Evolutionary conservation across 2,888 invertebrate genomes (phyloP).

Genomic region (Microctonus aethiopoides): DNA sequence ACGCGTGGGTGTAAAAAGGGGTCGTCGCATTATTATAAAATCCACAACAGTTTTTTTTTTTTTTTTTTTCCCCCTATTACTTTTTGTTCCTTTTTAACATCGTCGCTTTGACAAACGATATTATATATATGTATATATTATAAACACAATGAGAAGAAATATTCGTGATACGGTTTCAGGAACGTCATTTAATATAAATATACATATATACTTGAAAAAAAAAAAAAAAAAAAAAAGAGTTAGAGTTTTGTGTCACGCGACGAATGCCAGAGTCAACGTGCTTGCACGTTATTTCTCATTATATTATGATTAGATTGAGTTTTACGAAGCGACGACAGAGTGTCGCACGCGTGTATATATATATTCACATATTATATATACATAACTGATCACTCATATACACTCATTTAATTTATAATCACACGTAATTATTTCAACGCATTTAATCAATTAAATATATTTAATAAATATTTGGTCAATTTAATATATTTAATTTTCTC

Average conservation of each 20-base stretch:
- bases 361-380: background rate
- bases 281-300: constrained; percentile 44
- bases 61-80: no score
- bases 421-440: constrained; percentile 5
- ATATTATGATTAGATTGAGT: constrained; percentile 43
- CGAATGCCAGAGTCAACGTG: constrained; percentile 24
- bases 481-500: no score
- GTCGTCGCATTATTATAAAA: constrained; percentile 9
- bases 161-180: constrained; percentile 44
- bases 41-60: no score
- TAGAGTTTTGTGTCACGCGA: constrained; percentile 56
- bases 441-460: background rate
- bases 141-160: no score
- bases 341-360: background rate
- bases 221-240: constrained; percentile 57
- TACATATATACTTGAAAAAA: background rate
- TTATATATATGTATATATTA: constrained; percentile 49
- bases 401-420: constrained; percentile 21
- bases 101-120: constrained; percentile 39
- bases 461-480: no score
- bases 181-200: constrained; percentile 39
- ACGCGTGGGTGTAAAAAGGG: background rate
- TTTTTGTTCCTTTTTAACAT: background rate
- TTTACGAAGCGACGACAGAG: constrained; percentile 38
- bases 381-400: background rate